A percentile compares a stretch with the other conserved stretches of the same genome.
phyloP scores from a whole-genome alignment of 1,140 invertebrate species.

The Gonioctena quinquepunctata region DNA sequence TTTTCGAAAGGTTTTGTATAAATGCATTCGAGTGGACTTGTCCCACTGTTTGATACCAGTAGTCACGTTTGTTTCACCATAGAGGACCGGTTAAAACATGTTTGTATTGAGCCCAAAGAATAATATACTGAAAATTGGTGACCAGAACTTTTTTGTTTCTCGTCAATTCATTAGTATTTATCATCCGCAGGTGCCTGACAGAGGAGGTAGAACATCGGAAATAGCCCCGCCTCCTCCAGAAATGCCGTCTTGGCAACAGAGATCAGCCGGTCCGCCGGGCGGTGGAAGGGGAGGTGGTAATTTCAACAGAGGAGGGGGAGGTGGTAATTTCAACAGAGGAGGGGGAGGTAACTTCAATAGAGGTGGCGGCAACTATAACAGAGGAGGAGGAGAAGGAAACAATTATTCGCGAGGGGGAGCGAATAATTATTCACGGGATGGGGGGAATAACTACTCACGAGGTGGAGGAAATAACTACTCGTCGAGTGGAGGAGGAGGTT shows the following conservation, averaged over 20 bases:
- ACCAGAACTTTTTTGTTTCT: too few species aligned
- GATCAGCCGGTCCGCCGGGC: conserved; percentile 47
- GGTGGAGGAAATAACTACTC: conserved; percentile 10
- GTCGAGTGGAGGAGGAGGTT: not conserved
- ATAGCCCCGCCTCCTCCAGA: conserved; percentile 90
- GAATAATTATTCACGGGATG: conserved; percentile 23
- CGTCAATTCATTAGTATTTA: too few species aligned
- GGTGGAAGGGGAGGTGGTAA: conserved; percentile 41
- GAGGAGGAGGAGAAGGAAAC: conserved; percentile 21
- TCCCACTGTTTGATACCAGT: too few species aligned
- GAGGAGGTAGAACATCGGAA: conserved; percentile 87
- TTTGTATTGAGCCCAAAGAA: too few species aligned
- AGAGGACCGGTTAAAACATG: too few species aligned
- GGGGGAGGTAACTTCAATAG: conserved; percentile 33
- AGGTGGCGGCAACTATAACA: conserved; percentile 30
- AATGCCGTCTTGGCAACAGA: conserved; percentile 91
- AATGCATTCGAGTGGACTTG: too few species aligned
- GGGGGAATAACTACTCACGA: conserved; percentile 17
- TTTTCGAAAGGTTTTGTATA: too few species aligned
- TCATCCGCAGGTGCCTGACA: conserved; percentile 82
- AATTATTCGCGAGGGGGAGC: conserved; percentile 23
- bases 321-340: conserved; percentile 38
- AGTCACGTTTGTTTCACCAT: too few species aligned
- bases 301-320: conserved; percentile 32
- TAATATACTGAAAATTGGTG: too few species aligned